Conservation (phyloP, 2,113 vertebrate genomes). For the Pycnonotus jocosus region DNA sequence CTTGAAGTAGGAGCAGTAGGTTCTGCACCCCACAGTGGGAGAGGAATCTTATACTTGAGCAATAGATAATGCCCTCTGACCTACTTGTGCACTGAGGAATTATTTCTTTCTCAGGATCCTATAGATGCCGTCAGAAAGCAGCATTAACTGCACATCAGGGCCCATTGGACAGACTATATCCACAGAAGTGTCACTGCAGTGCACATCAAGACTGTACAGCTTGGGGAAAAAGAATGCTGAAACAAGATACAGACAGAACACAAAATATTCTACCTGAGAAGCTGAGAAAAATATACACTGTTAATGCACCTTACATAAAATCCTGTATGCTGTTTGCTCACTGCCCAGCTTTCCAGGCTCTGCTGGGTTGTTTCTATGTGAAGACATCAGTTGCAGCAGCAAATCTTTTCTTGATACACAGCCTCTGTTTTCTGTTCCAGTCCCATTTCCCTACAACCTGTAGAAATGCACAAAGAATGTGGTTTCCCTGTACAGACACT, state of each 20-base stretch:
- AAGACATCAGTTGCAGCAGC: not conserved
- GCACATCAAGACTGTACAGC: not conserved
- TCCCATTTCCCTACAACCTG: accelerated
- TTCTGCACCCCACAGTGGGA: not conserved
- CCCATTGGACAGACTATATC: not conserved
- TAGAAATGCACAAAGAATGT: not conserved
- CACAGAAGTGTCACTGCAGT: not conserved
- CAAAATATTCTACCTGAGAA: not conserved
- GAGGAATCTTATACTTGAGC: not conserved
- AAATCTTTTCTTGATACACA: not conserved
- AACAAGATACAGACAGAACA: not conserved
- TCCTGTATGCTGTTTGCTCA: not conserved
- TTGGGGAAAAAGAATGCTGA: not conserved
- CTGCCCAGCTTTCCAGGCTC: not conserved
- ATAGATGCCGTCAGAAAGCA: not conserved
- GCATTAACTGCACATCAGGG: not conserved
- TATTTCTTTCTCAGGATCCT: not conserved
- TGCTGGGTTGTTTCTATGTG: not conserved
- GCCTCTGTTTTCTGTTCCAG: not conserved
- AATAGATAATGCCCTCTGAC: not conserved
- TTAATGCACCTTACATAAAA: not conserved
- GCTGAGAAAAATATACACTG: not conserved
- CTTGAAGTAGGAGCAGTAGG: not conserved
- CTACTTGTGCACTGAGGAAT: not conserved
- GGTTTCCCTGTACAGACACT: not conserved